Conservation (phyloP, 2,797 vertebrate genomes). For the Pseudomugil tenellus region DNA sequence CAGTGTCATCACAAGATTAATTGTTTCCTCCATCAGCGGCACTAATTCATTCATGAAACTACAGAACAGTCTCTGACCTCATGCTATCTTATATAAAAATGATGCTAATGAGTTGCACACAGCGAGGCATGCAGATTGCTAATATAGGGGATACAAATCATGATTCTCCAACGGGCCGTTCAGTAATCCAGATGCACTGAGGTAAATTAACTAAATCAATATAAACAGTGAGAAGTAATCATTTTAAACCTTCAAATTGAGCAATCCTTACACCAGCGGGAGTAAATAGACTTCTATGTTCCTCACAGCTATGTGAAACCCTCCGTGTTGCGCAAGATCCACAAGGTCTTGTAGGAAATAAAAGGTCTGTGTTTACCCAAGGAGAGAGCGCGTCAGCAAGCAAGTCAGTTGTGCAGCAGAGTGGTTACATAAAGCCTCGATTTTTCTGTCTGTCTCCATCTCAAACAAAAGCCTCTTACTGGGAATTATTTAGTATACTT, state of each 20-base stretch:
- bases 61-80: conserved; percentile 18
- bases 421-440: conserved; percentile 66
- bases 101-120: conserved; percentile 25
- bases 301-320: conserved; percentile 8
- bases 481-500: conserved; percentile 67
- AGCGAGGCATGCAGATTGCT: conserved; percentile 15
- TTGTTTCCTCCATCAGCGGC: conserved; percentile 32
- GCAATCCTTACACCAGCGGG: neutral
- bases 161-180: neutral
- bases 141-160: neutral
- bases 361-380: conserved; percentile 62
- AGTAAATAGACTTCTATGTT: neutral
- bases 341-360: conserved; percentile 57
- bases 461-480: conserved; percentile 69
- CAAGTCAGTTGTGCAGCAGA: conserved; percentile 64
- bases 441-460: conserved; percentile 52
- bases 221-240: neutral
- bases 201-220: neutral
- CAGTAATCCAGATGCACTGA: neutral
- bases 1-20: conserved; percentile 35
- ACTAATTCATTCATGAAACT: conserved; percentile 34
- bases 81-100: conserved; percentile 14
- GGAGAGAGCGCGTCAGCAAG: conserved; percentile 58
- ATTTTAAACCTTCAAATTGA: neutral
- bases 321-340: conserved; percentile 19